Conservation (phyloP, 2,888 invertebrate genomes). For the Acrocyrtus sp. region DNA sequence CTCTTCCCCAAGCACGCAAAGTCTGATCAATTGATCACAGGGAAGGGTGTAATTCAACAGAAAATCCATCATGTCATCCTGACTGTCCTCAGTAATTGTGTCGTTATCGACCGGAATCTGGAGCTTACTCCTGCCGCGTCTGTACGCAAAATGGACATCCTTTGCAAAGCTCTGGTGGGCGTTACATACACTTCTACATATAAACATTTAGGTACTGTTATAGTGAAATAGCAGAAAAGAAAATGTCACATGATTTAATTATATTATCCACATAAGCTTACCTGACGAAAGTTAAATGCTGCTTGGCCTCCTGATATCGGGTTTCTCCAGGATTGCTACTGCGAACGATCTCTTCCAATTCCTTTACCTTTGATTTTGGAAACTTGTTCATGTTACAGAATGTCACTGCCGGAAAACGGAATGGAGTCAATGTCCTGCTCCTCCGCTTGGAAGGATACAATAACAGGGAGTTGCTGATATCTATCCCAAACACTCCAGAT, state of each 20-base stretch:
- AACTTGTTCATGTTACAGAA: slow-evolving; percentile 35
- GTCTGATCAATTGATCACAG: slow-evolving; percentile 23
- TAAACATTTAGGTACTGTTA: background rate
- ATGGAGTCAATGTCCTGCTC: slow-evolving; percentile 44
- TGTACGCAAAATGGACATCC: slow-evolving; percentile 39
- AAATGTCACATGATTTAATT: background rate
- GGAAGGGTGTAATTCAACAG: slow-evolving; percentile 21
- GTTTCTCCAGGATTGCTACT: background rate
- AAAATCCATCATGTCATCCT: slow-evolving; percentile 44
- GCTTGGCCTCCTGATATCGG: background rate
- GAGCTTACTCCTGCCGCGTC: slow-evolving; percentile 13
- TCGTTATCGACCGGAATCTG: background rate
- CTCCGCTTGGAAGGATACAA: slow-evolving; percentile 45
- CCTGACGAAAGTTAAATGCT: background rate
- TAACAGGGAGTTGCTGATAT: slow-evolving; percentile 47
- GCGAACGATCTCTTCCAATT: background rate
- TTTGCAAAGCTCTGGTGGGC: slow-evolving; percentile 52
- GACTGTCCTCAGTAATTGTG: slow-evolving; percentile 17
- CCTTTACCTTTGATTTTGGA: background rate
- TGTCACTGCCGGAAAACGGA: slow-evolving; percentile 56
- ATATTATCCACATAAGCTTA: background rate
- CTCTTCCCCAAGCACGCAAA: slow-evolving; percentile 22
- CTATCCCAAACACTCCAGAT: slow-evolving; percentile 56
- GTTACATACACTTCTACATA: slow-evolving; percentile 45
- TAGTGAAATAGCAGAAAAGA: background rate